Base-by-base conservation (phyloP, 2,888 invertebrate species). In the Doris montereyensis region DNA sequence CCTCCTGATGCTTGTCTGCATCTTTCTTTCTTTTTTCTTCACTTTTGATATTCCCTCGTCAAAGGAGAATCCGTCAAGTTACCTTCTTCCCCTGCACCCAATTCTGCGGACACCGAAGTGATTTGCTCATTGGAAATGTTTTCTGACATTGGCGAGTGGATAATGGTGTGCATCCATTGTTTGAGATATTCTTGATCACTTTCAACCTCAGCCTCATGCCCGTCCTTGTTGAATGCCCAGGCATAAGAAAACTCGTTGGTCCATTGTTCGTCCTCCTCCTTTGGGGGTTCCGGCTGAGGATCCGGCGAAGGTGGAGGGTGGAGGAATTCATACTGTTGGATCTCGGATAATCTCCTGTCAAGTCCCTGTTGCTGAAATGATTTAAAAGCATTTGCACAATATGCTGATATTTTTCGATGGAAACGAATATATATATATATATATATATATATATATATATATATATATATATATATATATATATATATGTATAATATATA, bases 191-290 rank as follows among this genome's bases (percentile, higher is more conserved):
- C 75, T 30, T 72, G 17, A 21, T 79, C 75, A 2, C 75, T 58
- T n/a, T 79, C 75, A 32, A 73, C 79, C 8, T 52, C 75, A 1
- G 58, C 79, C 24, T 60, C 34, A 5, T 74, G 67, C 17, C 34
- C 41, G 2, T 74, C 78, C 34, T 75, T 75, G 60, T 75, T 79
- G 70, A 75, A 79, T 5, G 79, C 79, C 79, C 79, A 79, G n/a
- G 79, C 79, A 68, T 70, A 79, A 41, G 68, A 73, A 21, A 58
- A 79, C 32, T 79, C 79, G 62, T 68, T 75, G 4, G 79, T 24
- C 79, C 79, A 79, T n/a, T 13, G 58, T 28, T 79, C 70, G n/a
- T 79, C 75, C 24, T 60, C 79, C 24, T 68, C 34, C n/a, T 35
- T 67, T 24, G 35, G n/a, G 17, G 68, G 35, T 0, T 67, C 60